Conservation (phyloP, 2,888 invertebrate genomes). For the Drosophila mettleri region DNA sequence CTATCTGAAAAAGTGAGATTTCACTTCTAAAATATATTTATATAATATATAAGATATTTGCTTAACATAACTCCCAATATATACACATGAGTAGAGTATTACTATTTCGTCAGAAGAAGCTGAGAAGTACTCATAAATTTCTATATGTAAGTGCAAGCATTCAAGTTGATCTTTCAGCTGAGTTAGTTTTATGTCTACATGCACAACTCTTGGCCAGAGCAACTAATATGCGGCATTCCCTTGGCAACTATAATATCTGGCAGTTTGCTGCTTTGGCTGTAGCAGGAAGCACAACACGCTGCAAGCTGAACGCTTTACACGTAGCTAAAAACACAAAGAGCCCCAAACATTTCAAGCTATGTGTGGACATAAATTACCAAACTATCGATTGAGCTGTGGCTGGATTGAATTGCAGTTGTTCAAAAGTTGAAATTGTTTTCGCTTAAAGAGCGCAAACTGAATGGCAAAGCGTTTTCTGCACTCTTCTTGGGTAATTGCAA, state of each 20-base stretch:
- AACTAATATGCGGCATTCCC: neutral
- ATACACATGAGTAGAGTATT: no score
- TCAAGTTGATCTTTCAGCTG: neutral
- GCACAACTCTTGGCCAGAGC: neutral
- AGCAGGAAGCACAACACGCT: constrained; percentile 36
- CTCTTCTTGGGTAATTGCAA: constrained; percentile 75
- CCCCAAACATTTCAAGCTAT: constrained; percentile 5
- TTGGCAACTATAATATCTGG: neutral
- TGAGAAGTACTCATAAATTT: no score
- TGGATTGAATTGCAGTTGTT: neutral
- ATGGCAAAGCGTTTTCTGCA: constrained; percentile 11
- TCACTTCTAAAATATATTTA: no score
- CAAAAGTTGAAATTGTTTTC: neutral
- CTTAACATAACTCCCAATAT: no score
- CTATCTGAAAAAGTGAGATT: no score
- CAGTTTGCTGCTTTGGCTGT: neutral
- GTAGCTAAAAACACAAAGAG: neutral
- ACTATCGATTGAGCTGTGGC: constrained; percentile 53
- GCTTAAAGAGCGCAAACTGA: constrained; percentile 1
- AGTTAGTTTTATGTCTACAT: neutral
- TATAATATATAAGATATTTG: no score
- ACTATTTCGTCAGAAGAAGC: no score
- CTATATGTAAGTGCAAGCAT: neutral
- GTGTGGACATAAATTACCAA: constrained; percentile 62
- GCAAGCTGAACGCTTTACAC: constrained; percentile 33